These are phyloP conservation scores for Lycorma delicatula DNA, from an alignment of 1,140 invertebrate genomes.

Conservation along the genomic window DNA sequence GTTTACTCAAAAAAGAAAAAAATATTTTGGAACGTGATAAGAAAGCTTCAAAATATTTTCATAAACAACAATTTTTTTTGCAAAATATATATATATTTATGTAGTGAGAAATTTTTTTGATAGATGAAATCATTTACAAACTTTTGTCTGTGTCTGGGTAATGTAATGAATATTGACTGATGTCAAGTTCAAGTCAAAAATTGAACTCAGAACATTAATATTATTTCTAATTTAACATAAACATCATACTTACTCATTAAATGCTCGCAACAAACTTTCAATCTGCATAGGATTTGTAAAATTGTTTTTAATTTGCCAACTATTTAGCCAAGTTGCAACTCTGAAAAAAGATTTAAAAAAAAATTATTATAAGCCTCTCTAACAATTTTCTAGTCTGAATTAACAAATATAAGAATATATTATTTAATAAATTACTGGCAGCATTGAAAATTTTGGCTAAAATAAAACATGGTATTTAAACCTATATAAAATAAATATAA, in stretches of 20 bases:
- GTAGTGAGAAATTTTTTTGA: too few species aligned
- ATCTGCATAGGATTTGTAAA: conserved; percentile 58
- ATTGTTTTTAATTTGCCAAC: conserved; percentile 54
- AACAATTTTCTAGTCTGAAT: not conserved
- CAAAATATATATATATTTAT: too few species aligned
- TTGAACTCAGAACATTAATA: too few species aligned
- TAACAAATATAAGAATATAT: not conserved
- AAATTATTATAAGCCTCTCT: conserved; percentile 12
- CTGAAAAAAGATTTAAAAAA: conserved; percentile 38
- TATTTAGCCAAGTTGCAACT: conserved; percentile 57
- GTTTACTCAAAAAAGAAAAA: too few species aligned
- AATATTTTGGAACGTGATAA: too few species aligned
- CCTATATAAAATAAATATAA: not conserved
- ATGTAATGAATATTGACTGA: too few species aligned
- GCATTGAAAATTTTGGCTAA: not conserved
- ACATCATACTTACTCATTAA: conserved; percentile 47
- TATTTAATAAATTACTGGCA: not conserved
- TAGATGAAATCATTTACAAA: too few species aligned
- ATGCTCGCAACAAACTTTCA: conserved; percentile 44
- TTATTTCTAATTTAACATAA: too few species aligned
- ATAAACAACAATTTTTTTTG: too few species aligned
- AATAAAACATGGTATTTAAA: not conserved
- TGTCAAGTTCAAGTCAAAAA: too few species aligned
- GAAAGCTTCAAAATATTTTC: too few species aligned
- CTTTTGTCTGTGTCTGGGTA: too few species aligned